phyloP scores from a whole-genome alignment of 2,113 vertebrate species.

The Muntiacus reevesi region DNA sequence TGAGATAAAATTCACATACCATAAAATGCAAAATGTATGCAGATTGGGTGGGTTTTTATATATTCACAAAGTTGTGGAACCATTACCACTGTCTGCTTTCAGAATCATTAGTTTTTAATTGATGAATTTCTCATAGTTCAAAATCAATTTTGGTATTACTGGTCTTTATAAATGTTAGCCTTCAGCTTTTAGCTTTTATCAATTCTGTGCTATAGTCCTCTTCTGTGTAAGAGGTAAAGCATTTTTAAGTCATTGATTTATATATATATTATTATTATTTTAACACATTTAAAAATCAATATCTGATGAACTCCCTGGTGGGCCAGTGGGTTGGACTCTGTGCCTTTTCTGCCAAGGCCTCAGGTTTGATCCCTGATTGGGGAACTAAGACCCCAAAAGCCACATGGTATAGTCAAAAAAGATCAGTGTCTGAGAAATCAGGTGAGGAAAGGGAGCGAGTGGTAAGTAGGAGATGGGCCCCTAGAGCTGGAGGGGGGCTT shows the following conservation, averaged over 20 bases:
- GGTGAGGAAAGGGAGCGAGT: not conserved
- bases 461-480: not conserved
- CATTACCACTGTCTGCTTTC: not conserved
- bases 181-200: constrained; percentile 12
- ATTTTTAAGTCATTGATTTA: not conserved
- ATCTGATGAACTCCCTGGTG: not conserved
- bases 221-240: not conserved
- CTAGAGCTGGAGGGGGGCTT: not conserved
- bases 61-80: not conserved
- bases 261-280: not conserved
- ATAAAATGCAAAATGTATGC: not conserved
- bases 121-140: not conserved
- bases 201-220: not conserved
- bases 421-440: not conserved
- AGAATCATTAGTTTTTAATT: constrained; percentile 13
- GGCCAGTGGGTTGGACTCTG: not conserved
- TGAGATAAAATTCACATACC: not conserved
- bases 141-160: not conserved
- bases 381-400: not conserved
- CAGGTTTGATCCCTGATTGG: not conserved
- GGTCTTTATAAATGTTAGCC: not conserved
- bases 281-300: not conserved
- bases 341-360: not conserved
- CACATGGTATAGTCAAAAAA: not conserved
- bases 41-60: not conserved